Conservation (phyloP, 2,888 invertebrate species). For the Plebejus anna region DNA sequence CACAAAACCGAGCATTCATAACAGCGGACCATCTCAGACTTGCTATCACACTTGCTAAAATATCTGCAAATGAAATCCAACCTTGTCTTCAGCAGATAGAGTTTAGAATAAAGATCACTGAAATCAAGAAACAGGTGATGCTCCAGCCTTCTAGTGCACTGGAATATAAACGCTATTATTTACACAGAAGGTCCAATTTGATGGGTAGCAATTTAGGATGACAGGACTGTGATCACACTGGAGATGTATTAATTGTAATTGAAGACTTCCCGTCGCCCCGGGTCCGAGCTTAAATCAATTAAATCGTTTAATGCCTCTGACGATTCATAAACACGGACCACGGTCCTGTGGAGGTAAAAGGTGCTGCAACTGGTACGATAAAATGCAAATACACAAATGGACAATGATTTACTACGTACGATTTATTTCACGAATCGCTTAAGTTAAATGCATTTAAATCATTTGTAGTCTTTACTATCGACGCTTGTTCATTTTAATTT, state of each 20-base stretch:
- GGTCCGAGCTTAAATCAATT: slow-evolving; percentile 44
- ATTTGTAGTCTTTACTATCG: neutral
- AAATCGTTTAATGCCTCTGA: slow-evolving; percentile 30
- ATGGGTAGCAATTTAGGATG: neutral
- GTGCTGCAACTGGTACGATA: neutral
- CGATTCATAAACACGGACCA: slow-evolving; percentile 24
- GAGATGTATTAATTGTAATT: slow-evolving; percentile 65
- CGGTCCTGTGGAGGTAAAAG: slow-evolving; percentile 2
- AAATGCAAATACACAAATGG: slow-evolving; percentile 1
- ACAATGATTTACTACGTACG: neutral
- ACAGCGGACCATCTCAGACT: neutral
- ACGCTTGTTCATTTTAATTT: neutral
- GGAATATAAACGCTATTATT: neutral
- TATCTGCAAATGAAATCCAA: neutral
- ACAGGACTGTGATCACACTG: slow-evolving; percentile 44
- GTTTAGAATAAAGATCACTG: neutral
- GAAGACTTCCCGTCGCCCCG: slow-evolving; percentile 67
- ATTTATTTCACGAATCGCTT: neutral
- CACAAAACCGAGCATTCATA: slow-evolving; percentile 46
- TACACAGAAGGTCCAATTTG: neutral
- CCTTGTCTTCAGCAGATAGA: neutral
- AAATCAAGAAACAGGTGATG: neutral
- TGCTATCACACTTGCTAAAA: slow-evolving; percentile 18
- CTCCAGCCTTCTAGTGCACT: neutral
- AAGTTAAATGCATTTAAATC: neutral